Base-by-base conservation (phyloP, 2,888 invertebrate genomes). In the Torymus tubicola region DNA sequence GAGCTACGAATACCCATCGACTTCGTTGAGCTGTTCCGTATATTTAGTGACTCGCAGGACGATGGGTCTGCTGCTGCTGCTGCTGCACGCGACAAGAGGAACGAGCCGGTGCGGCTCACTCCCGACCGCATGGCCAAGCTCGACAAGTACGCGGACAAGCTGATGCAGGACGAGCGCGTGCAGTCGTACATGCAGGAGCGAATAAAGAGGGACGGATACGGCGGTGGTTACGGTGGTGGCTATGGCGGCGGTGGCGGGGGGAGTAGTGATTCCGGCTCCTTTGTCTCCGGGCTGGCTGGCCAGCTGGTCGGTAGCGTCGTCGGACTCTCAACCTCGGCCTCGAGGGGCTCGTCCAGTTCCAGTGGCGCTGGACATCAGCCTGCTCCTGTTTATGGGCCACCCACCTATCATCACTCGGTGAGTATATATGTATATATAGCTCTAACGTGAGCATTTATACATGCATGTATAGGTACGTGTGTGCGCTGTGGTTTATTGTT, bases 241-340 rank as follows among this genome's bases (percentile, higher is more conserved):
- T 64, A 18, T 57, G 67, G 61, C 0, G 78, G 52, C 8, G 64
- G 58, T 1, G 21, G 63, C 0, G 60, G 73, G n/a, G 18, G 71
- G 0, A 21, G 42, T 13, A 53, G 69, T 1, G 86, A 85, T 63
- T 87, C 87, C 0, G 85, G 84, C 1, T 85, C 87, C 13, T 86
- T 90, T 71, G 82, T 90, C 5, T 85, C 89, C 2, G 88, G 88
- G n/a, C 87, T 91, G 55, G 89, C 89, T 0, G 87, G 87, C 21
- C 88, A 88, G 75, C 83, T 90, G 55, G 82, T 90, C 42, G 85
- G 87, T 3, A 88, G 89, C n/a, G 84, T 90, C 2, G 87, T 87
- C 18, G 87, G 89, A 11, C 86, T 89, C 8, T 89, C 90, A 13
- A 84, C 87, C 18, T 84, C 87, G 18, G 86, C 87, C 0, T 87